Evolutionary conservation across 2,797 vertebrate genomes (phyloP), one percentile per base, ranked within the genome.

Genomic region (Carduelis carduelis): DNA sequence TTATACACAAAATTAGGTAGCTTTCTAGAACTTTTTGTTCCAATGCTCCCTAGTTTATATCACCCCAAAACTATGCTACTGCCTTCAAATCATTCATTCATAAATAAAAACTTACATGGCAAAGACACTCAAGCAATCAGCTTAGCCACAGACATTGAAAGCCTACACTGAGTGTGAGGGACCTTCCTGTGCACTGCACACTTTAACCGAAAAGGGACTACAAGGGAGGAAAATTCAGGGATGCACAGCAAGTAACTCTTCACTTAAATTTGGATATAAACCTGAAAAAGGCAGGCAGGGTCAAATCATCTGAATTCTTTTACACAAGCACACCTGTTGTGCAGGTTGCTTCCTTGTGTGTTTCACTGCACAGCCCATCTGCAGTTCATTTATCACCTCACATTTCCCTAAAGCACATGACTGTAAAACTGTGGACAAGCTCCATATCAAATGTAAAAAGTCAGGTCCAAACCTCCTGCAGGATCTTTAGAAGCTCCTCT

Each of bases 401-500:
- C 9, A 28, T 12, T 24, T 87, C 68, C n/a, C 52, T 77, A 39
- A 68, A 80, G 65, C 49, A 66, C 3, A 2, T 9, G 14, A 46
- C 3, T 26, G 16, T 50, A 71, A 78, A 74, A 53, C 50, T 41
- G 39, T 2, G 4, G 30, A 53, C 16, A 90, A 60, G 17, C 18
- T 65, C 60, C 1, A 2, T 46, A 65, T 49, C 65, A 50, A 47
- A 27, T 75, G 57, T 2, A 56, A 79, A 11, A 90, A 79, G 77
- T 68, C 69, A 93, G 43, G 32, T 86, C 76, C 98, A 97, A 93
- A 99, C 99, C 97, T 99, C 99, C 94, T 99, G 99, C 5, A 99
- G 98, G 94, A 99, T 99, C 98, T 98, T 98, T 41, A 99, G 98
- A 37, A 99, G 98, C 81, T 99, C 99, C 92, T 99, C 99, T 75